These are phyloP conservation scores for Prionace glauca DNA, from an alignment of 2,797 vertebrate species.

Conservation along the genomic window DNA sequence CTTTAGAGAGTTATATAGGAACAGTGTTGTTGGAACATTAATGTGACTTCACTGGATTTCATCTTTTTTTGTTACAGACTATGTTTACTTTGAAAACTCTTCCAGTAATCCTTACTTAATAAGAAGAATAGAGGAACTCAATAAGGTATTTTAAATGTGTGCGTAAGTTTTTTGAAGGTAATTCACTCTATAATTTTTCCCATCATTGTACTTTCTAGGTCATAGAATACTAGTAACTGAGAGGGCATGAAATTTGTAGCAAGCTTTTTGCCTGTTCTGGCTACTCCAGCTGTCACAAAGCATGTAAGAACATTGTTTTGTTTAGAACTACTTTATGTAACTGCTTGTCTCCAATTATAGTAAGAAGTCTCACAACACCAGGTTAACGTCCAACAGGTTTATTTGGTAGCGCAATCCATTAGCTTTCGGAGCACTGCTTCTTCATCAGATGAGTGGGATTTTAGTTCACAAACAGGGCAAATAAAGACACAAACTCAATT, in stretches of 20 bases:
- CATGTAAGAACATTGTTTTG: background rate
- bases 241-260: background rate
- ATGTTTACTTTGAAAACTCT: constrained; percentile 96
- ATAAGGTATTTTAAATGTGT: constrained; percentile 72
- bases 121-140: constrained; percentile 94
- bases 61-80: constrained; percentile 70
- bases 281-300: background rate
- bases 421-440: no score
- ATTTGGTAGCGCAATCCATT: no score
- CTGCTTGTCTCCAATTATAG: background rate
- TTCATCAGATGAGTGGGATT: no score
- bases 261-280: background rate
- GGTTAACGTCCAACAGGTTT: no score
- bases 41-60: background rate
- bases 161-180: background rate
- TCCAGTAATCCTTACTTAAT: constrained; percentile 97
- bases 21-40: constrained; percentile 17
- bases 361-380: no score
- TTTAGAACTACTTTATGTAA: background rate
- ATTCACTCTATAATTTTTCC: background rate
- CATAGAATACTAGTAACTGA: background rate
- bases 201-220: background rate
- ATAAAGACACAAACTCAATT: no score
- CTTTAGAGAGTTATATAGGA: constrained; percentile 41
- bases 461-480: no score